Conservation (phyloP, 2,888 invertebrate genomes). For the Theretra japonica region DNA sequence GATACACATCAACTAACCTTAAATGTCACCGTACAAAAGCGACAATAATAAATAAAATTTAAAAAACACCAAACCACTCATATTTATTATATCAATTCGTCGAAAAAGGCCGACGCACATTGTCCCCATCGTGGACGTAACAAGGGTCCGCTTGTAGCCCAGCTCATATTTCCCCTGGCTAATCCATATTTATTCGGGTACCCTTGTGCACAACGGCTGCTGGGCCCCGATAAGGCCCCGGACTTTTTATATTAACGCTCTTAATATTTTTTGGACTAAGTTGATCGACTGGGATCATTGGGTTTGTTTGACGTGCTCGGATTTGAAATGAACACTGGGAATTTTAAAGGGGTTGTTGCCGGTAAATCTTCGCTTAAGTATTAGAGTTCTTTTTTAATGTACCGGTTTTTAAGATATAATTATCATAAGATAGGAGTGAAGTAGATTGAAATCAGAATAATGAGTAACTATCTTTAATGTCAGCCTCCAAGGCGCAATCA, state of each 20-base stretch:
- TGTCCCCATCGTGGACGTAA: conserved; percentile 38
- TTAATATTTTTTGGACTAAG: conserved; percentile 59
- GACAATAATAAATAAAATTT: not conserved
- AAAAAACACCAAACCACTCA: conserved; percentile 1
- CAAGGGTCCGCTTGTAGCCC: conserved; percentile 60
- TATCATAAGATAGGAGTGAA: too few relatives aligned
- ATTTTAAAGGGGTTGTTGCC: not conserved
- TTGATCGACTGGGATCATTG: conserved; percentile 45
- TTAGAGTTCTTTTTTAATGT: not conserved
- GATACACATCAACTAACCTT: too few relatives aligned
- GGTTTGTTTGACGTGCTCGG: conserved; percentile 33
- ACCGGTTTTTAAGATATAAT: too few relatives aligned
- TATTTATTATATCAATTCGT: conserved; percentile 24
- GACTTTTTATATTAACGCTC: conserved; percentile 64
- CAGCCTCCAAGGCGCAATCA: too few relatives aligned
- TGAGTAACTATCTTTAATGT: too few relatives aligned
- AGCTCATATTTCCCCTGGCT: conserved; percentile 70
- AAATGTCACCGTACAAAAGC: not conserved
- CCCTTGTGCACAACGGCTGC: conserved; percentile 67
- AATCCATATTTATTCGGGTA: conserved; percentile 80
- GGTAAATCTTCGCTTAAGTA: not conserved
- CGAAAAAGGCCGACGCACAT: conserved; percentile 21
- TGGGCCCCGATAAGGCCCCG: conserved; percentile 57
- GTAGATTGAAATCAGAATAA: too few relatives aligned
- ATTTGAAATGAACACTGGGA: not conserved